A percentile compares a stretch with the other conserved stretches of the same genome.
These are phyloP conservation scores for Meloe dianella DNA, from an alignment of 2,888 invertebrate genomes.

Conservation along the genomic window DNA sequence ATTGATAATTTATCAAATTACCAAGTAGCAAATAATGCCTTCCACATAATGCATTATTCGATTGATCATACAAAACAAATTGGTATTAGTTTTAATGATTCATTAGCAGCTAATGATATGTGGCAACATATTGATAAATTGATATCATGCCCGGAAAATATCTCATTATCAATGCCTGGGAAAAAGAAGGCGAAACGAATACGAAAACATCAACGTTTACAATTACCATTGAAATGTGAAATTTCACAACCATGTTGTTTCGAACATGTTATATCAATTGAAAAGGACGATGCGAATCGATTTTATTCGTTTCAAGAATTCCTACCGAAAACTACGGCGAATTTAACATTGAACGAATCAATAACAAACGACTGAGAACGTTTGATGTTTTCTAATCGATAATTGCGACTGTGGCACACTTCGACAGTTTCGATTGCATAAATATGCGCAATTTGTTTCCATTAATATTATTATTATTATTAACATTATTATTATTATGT, in stretches of 20 bases:
- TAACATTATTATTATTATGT: not conserved
- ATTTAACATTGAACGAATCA: slow-evolving; percentile 33
- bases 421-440: not conserved
- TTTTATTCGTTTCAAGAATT: slow-evolving; percentile 74
- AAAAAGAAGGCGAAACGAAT: slow-evolving; percentile 65
- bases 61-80: slow-evolving; percentile 77
- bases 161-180: slow-evolving; percentile 74
- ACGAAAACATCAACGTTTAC: slow-evolving; percentile 56
- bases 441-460: not conserved
- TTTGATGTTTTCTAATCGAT: not conserved
- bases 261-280: slow-evolving; percentile 81
- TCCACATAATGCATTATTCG: slow-evolving; percentile 83
- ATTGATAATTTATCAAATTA: slow-evolving; percentile 81
- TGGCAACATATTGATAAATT: slow-evolving; percentile 72
- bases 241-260: slow-evolving; percentile 87
- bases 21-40: slow-evolving; percentile 72
- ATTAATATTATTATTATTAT: not conserved
- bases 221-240: slow-evolving; percentile 77
- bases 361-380: not conserved
- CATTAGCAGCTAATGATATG: slow-evolving; percentile 73
- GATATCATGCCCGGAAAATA: slow-evolving; percentile 79
- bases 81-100: slow-evolving; percentile 81
- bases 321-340: slow-evolving; percentile 55
- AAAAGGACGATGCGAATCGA: slow-evolving; percentile 69
- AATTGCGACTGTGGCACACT: not conserved